Evolutionary conservation across 92 coral and sea anemone genomes (phyloP).

Genomic region (Epizoanthus illoricatus): DNA sequence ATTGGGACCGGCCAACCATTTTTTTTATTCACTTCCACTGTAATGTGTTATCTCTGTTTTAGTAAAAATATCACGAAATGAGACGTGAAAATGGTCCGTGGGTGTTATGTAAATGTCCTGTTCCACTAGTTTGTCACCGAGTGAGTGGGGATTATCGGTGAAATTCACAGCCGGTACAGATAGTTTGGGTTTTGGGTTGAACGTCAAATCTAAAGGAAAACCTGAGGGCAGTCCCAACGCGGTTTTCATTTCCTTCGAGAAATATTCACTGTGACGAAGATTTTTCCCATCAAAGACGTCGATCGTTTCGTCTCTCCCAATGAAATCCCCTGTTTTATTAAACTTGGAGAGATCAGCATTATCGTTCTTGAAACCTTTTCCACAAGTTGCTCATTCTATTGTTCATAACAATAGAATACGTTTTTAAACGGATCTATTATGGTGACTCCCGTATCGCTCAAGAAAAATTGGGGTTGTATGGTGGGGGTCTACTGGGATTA

Average conservation of each 20-base stretch:
- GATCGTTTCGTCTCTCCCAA: neutral
- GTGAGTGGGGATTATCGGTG: too few relatives aligned
- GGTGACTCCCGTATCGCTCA: rapidly evolving
- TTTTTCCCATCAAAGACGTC: neutral
- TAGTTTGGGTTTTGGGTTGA: too few relatives aligned
- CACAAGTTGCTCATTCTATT: neutral
- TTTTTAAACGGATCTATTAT: neutral
- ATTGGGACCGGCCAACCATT: too few relatives aligned
- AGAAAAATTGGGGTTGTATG: neutral
- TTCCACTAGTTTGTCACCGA: too few relatives aligned
- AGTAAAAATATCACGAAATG: too few relatives aligned
- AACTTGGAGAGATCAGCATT: neutral
- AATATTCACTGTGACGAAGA: neutral
- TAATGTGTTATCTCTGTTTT: too few relatives aligned
- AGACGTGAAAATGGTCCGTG: too few relatives aligned
- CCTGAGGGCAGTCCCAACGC: neutral
- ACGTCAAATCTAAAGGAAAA: too few relatives aligned
- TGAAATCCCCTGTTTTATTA: neutral
- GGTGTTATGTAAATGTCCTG: too few relatives aligned
- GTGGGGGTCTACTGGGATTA: neutral
- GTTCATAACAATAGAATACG: neutral
- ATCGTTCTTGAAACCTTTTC: neutral
- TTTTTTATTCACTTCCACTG: too few relatives aligned
- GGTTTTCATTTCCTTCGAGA: neutral
- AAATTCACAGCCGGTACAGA: too few relatives aligned